phyloP scores from a whole-genome alignment of 2,888 invertebrate species.

The Diogma glabrata region DNA sequence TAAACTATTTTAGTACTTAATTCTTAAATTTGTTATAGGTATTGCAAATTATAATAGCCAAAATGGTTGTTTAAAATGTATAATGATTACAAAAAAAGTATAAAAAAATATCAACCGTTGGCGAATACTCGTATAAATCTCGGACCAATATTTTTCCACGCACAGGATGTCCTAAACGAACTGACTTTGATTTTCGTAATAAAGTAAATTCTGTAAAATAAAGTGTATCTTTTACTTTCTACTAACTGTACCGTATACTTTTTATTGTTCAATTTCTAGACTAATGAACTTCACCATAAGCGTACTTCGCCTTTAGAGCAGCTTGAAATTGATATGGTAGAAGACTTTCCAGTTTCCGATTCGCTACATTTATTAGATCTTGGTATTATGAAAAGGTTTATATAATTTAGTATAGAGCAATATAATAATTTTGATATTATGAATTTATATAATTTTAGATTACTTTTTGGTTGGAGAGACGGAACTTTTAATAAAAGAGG shows the following conservation, averaged over 20 bases:
- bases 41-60: no score
- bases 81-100: no score
- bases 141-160: no score
- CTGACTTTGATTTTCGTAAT: neutral
- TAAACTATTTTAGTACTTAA: no score
- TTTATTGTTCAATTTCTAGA: neutral
- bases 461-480: neutral
- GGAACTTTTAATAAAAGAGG: neutral
- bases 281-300: constrained; percentile 9
- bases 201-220: neutral
- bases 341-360: constrained; percentile 8
- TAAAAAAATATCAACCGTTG: no score
- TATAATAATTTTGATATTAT: neutral
- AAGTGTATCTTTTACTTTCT: neutral
- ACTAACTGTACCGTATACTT: neutral
- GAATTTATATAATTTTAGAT: neutral
- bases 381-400: constrained; percentile 4
- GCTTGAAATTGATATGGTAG: constrained; percentile 10
- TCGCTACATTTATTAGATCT: constrained; percentile 4
- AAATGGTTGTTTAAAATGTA: no score
- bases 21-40: no score
- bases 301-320: constrained; percentile 1
- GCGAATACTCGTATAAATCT: no score
- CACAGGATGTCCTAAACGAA: neutral
- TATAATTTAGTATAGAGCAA: neutral